phyloP scores from a whole-genome alignment of 1,140 invertebrate species.

The Bombus ignitus region DNA sequence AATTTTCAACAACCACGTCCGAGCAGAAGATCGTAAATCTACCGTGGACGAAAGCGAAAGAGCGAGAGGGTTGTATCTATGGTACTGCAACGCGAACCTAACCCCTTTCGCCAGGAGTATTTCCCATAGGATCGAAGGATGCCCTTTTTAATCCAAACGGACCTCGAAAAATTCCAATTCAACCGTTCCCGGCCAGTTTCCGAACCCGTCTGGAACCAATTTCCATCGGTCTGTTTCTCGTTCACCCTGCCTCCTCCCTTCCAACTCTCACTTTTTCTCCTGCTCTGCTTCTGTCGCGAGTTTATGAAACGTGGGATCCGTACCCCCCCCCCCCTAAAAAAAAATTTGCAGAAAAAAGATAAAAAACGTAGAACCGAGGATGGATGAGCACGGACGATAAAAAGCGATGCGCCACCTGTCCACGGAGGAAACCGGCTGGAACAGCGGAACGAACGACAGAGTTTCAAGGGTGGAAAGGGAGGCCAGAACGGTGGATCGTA shows the following conservation, averaged over 20 bases:
- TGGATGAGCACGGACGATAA: constrained; percentile 11
- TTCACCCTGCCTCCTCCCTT: not conserved
- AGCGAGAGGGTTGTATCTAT: not conserved
- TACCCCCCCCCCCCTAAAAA: not conserved
- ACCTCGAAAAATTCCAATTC: constrained; percentile 57
- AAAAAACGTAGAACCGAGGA: not conserved
- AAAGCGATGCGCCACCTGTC: not conserved
- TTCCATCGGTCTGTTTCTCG: constrained; percentile 41
- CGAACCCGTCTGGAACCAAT: constrained; percentile 50
- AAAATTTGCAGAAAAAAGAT: not conserved
- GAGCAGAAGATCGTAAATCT: constrained; percentile 47
- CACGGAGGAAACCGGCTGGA: not conserved
- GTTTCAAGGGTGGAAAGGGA: not conserved
- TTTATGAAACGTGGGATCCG: constrained; percentile 28
- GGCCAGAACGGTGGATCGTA: constrained; percentile 38
- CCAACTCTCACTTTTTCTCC: not conserved
- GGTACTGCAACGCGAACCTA: constrained; percentile 25
- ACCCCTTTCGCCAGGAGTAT: constrained; percentile 49
- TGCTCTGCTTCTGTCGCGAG: constrained; percentile 9
- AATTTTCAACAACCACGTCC: constrained; percentile 51
- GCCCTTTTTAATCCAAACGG: constrained; percentile 57
- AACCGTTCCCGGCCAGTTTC: constrained; percentile 27
- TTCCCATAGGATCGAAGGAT: constrained; percentile 58
- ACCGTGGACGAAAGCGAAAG: not conserved
- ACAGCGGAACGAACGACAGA: not conserved